These are phyloP conservation scores for Ochotona princeps DNA, from an alignment of 2,113 vertebrate species.

Conservation along the genomic window DNA sequence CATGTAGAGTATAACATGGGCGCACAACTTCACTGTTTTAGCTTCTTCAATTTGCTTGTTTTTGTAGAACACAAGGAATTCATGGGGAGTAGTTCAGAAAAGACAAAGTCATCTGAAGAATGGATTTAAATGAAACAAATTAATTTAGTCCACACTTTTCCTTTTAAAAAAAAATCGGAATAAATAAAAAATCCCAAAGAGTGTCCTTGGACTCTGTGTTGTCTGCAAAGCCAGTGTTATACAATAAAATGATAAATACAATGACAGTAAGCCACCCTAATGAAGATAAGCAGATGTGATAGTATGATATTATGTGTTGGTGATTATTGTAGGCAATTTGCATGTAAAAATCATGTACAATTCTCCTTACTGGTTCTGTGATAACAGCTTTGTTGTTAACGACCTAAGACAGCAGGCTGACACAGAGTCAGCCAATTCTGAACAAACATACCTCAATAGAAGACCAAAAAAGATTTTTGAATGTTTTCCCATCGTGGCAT, in stretches of 20 bases:
- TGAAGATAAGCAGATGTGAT: too few species aligned
- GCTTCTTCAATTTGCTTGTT: neutral
- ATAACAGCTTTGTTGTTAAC: neutral
- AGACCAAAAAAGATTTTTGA: neutral
- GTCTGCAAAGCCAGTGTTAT: neutral
- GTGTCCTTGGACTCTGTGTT: neutral
- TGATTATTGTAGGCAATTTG: too few species aligned
- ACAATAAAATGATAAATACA: neutral
- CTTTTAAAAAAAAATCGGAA: neutral
- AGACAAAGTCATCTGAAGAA: constrained; percentile 17
- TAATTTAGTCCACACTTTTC: neutral
- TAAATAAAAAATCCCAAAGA: constrained; percentile 11
- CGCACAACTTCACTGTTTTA: neutral
- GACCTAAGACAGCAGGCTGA: neutral
- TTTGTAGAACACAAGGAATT: neutral
- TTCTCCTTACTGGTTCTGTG: neutral
- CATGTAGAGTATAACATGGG: neutral
- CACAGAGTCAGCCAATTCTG: accelerated
- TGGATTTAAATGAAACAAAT: neutral
- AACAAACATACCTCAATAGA: neutral
- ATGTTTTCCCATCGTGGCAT: neutral
- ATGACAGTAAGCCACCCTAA: neutral
- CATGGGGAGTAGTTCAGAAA: neutral
- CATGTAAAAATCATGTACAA: too few species aligned
- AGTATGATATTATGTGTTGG: too few species aligned